These are phyloP conservation scores for Amphiprion ocellaris DNA, from an alignment of 2,113 vertebrate species.

Conservation along the genomic window DNA sequence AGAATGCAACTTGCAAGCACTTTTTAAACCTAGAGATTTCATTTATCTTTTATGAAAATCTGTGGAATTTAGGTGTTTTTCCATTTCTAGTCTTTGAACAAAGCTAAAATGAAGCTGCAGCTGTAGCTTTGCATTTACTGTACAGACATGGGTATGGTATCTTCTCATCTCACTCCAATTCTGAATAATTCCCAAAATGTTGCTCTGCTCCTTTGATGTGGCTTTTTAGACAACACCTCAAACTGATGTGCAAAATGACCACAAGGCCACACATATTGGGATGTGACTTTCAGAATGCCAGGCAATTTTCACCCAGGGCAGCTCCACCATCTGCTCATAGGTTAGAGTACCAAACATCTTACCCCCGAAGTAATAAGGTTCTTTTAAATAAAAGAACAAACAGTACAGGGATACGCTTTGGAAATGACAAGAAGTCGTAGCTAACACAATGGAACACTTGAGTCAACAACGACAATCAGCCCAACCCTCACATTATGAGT, in stretches of 20 bases:
- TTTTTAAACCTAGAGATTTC: no score
- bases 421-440: background rate
- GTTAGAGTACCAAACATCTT: slow-evolving; percentile 4
- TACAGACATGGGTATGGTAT: background rate
- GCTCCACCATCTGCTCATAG: slow-evolving; percentile 39
- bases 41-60: no score
- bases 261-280: slow-evolving; percentile 15
- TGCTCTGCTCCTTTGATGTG: slow-evolving; percentile 13
- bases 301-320: slow-evolving; percentile 41
- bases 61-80: no score
- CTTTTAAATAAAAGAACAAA: slow-evolving; percentile 24
- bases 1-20: no score
- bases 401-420: slow-evolving; percentile 11
- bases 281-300: slow-evolving; percentile 51
- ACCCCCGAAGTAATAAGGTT: background rate
- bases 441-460: slow-evolving; percentile 30
- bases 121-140: background rate
- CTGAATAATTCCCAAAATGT: slow-evolving; percentile 21
- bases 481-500: slow-evolving; percentile 58
- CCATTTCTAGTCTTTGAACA: no score
- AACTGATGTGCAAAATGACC: slow-evolving; percentile 23
- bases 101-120: no score
- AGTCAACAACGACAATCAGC: slow-evolving; percentile 59
- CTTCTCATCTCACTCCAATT: slow-evolving; percentile 19
- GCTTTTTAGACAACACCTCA: slow-evolving; percentile 15